Conservation (phyloP, 2,113 vertebrate species). For the Cervus canadensis region DNA sequence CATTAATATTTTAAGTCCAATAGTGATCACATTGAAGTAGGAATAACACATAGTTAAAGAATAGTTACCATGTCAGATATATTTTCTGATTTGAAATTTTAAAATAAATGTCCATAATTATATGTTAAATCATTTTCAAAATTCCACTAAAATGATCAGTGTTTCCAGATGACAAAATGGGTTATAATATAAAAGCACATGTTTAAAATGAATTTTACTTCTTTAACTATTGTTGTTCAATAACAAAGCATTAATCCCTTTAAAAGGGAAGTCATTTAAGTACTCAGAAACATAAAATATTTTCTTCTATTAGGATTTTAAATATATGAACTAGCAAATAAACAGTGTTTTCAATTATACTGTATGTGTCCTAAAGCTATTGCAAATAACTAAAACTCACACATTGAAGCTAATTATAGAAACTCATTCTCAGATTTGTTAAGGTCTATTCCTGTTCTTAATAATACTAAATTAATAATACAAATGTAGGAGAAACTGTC, state of each 20-base stretch:
- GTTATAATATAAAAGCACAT: background rate
- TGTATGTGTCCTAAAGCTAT: background rate
- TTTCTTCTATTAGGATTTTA: background rate
- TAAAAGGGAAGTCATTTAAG: background rate
- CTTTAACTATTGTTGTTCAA: background rate
- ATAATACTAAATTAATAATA: background rate
- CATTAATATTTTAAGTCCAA: background rate
- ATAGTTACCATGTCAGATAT: background rate
- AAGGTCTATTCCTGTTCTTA: background rate
- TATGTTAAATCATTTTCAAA: background rate
- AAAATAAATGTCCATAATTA: background rate
- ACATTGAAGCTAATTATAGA: background rate
- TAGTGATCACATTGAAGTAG: background rate
- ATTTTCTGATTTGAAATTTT: slow-evolving; percentile 6
- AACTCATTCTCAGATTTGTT: background rate
- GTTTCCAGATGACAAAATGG: background rate
- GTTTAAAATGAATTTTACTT: background rate
- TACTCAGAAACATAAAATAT: background rate
- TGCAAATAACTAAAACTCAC: background rate
- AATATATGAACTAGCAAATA: background rate
- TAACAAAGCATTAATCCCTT: background rate
- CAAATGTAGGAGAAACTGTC: background rate
- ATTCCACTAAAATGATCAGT: background rate
- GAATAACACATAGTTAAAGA: background rate
- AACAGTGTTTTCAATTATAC: background rate